phyloP scores from a whole-genome alignment of 2,888 invertebrate genomes.

The Disparrhopalites patrizii region DNA sequence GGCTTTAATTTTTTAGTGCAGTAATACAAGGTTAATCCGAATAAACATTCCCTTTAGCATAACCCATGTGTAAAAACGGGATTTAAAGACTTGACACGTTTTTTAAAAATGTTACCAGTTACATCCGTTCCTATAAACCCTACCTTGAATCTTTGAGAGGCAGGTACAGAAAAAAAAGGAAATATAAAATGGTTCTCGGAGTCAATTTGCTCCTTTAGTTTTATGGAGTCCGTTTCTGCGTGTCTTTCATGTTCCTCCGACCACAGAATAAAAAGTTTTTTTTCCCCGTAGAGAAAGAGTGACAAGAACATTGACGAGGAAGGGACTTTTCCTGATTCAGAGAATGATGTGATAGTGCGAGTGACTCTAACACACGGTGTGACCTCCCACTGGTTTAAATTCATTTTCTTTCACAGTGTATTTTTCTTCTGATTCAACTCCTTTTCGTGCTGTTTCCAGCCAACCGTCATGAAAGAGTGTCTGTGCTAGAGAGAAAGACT shows the following conservation, averaged over 20 bases:
- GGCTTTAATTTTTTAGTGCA: conserved; percentile 1
- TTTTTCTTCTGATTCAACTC: no score
- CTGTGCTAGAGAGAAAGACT: conserved; percentile 5
- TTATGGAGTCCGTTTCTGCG: background rate
- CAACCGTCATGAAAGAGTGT: conserved; percentile 16
- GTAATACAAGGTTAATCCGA: background rate
- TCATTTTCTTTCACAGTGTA: conserved; percentile 7
- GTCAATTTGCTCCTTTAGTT: background rate
- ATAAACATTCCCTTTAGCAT: background rate
- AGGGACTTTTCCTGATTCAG: no score
- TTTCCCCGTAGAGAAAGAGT: no score
- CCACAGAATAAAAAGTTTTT: no score
- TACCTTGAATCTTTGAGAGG: no score
- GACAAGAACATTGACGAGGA: no score
- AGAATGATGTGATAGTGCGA: no score
- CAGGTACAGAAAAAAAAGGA: no score
- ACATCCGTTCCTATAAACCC: no score
- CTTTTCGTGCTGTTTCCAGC: no score
- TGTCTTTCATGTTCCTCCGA: no score
- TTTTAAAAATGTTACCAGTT: no score
- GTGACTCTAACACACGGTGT: conserved; percentile 8
- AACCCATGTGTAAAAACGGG: background rate
- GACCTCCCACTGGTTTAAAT: conserved; percentile 14
- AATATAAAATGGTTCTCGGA: conserved; percentile 32
- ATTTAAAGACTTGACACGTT: background rate